A percentile compares a stretch with the other conserved stretches of the same genome.
phyloP scores from a whole-genome alignment of 2,888 invertebrate genomes.

The Drosophila koepferae region DNA sequence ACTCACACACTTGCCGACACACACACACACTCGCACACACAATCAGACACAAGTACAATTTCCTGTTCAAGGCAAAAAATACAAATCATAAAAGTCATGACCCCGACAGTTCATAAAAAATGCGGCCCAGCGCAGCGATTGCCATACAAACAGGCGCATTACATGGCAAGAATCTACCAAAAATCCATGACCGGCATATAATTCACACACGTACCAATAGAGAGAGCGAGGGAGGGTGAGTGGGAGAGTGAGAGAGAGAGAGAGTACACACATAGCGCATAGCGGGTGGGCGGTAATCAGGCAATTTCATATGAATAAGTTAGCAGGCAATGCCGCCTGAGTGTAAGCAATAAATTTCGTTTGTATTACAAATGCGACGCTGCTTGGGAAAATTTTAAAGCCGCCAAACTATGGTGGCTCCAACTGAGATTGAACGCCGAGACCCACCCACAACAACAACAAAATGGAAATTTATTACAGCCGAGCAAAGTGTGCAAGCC shows the following conservation, averaged over 20 bases:
- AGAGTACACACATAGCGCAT: not conserved
- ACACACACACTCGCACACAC: slow-evolving; percentile 2
- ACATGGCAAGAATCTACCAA: slow-evolving; percentile 45
- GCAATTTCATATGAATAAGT: slow-evolving; percentile 80
- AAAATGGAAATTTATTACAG: slow-evolving; percentile 73
- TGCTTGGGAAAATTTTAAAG: slow-evolving; percentile 76
- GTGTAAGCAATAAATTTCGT: slow-evolving; percentile 75
- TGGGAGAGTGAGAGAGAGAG: not conserved
- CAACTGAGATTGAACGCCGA: slow-evolving; percentile 60
- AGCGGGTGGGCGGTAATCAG: slow-evolving; percentile 68
- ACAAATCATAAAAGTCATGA: slow-evolving; percentile 77
- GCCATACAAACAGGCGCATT: slow-evolving; percentile 77
- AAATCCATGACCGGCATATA: slow-evolving; percentile 74
- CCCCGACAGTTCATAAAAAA: slow-evolving; percentile 74
- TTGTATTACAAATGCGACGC: slow-evolving; percentile 72
- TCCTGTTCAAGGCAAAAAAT: slow-evolving; percentile 46
- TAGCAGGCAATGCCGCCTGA: slow-evolving; percentile 71
- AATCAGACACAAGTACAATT: slow-evolving; percentile 40
- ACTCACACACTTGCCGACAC: not conserved
- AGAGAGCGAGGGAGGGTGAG: slow-evolving; percentile 14
- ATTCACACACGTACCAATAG: slow-evolving; percentile 76
- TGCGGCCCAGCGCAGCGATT: slow-evolving; percentile 75
- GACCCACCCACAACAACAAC: slow-evolving; percentile 26
- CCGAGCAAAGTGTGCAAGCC: slow-evolving; percentile 35
- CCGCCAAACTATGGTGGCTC: slow-evolving; percentile 67